Conservation (phyloP, 2,113 vertebrate genomes). For the Andinoacara biseriatus region DNA sequence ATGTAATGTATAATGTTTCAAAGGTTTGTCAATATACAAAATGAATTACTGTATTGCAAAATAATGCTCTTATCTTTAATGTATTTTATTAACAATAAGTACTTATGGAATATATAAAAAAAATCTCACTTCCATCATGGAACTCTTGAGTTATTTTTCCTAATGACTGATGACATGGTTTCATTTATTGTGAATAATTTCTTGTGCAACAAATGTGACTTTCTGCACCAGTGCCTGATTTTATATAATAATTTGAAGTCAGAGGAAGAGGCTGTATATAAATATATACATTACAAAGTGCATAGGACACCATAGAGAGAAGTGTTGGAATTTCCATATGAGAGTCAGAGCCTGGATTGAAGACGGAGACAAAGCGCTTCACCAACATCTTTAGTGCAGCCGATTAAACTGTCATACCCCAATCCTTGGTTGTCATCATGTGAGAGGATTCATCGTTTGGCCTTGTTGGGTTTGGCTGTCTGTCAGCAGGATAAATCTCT, state of each 20-base stretch:
- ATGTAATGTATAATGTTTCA: too few relatives aligned
- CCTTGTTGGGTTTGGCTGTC: conserved; percentile 48
- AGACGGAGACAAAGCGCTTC: conserved; percentile 28
- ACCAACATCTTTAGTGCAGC: conserved; percentile 22
- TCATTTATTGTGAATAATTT: too few relatives aligned
- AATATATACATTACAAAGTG: neutral
- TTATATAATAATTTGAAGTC: neutral
- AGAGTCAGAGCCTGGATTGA: conserved; percentile 8
- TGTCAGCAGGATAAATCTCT: conserved; percentile 55
- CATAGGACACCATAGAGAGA: neutral
- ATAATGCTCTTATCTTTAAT: too few relatives aligned
- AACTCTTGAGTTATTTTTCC: too few relatives aligned
- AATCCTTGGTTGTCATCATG: conserved; percentile 28
- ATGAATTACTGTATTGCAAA: too few relatives aligned
- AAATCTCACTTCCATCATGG: too few relatives aligned
- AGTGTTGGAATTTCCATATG: neutral
- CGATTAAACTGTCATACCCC: conserved; percentile 41
- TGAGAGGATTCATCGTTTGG: conserved; percentile 38
- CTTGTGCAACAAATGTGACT: neutral
- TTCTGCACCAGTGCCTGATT: neutral
- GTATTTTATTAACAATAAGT: too few relatives aligned
- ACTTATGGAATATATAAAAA: too few relatives aligned
- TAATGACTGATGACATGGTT: too few relatives aligned
- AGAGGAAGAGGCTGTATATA: neutral
- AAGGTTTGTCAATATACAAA: too few relatives aligned